Evolutionary conservation across 2,888 invertebrate genomes (phyloP), one percentile per base, ranked within the genome.

Genomic region (Lasioglossum figueresi): DNA sequence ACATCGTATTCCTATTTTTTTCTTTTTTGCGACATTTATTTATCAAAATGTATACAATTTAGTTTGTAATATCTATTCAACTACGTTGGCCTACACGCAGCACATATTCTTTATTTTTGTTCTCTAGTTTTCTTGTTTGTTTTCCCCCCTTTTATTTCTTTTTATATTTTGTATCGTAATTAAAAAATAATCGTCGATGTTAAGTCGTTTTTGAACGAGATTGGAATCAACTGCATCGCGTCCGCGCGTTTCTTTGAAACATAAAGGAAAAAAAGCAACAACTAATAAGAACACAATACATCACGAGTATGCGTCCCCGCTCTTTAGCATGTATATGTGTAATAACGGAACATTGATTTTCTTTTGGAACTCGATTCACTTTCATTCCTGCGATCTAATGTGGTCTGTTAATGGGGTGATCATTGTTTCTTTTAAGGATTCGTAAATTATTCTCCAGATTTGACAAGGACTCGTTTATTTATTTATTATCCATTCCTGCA

Each of bases 401-500:
- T 63, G 73, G 56, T 76, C 40, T 79, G 23, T 74, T 84, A 63
- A 27, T 79, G 76, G 74, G 79, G 66, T 48, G 45, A 70, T 83
- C 72, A 48, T 71, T 79, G 66, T 73, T 56, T 72, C 40, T 73
- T 68, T 72, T 77, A 79, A 66, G 37, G 45, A 73, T 80, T 75
- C 74, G 75, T 86, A 83, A 86, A 81, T 78, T 85, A 80, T 85
- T 80, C 75, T 76, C 59, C 70, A 40, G 81, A 76, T 86, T 84
- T 75, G 77, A 76, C 80, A 82, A 68, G 48, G 70, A 84, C 76
- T 84, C 75, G 71, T 78, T 81, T 85, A 87, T 83, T 88, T 90
- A 85, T 87, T 88, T 85, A 84, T 89, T 89, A 87, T 88, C 88
- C 91, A 91, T 90, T 91, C 90, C 91, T 90, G 89, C 90, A 91